Base-by-base conservation (phyloP, 2,797 vertebrate genomes). In the Adrianichthys oophorus region DNA sequence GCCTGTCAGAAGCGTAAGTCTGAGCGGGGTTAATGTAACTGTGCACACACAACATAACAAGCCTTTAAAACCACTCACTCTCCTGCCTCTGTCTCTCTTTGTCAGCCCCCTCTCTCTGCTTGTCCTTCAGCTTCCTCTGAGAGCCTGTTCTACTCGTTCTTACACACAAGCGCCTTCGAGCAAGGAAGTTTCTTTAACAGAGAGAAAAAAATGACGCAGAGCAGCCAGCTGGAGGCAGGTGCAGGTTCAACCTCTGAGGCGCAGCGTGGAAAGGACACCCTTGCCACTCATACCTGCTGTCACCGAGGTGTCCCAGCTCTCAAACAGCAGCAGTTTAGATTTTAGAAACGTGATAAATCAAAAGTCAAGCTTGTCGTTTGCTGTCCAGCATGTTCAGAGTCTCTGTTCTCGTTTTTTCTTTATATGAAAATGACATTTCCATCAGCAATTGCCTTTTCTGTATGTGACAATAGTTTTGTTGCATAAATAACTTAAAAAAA, bases 1-100 rank as follows among this genome's bases (percentile, higher is more conserved):
- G 71, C 29, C 72, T 68, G 74, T 75, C 71, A 81, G 77, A 76
- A 82, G 74, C 59, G 63, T 47, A 75, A 74, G 74, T 82, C 83
- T 76, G 54, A n/a, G 63, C 58, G 41, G 72, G 62, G 84, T 82
- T 78, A 85, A 82, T 70, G 26, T 70, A 87, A 80, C 66, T 17
- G 45, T 73, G 75, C 48, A 44, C 62, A 80, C 79, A 70, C 49
- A 54, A 56, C 73, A 66, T 70, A 66, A 78, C 78, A 61, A 85
- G 78, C 64, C 52, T 55, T 62, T 58, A 48, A 18, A 74, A 74
- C 65, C 43, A 61, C 59, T 74, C 57, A 46, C 47, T 56, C 21
- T 58, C 14, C 60, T 32, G 56, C 41, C n/a, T 17, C 26, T 5
- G 48, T 29, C 52, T 46, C 55, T 26, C 62, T 53, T 21, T 21